Evolutionary conservation across 2,888 invertebrate genomes (phyloP).

Genomic region (Euproctis similis): DNA sequence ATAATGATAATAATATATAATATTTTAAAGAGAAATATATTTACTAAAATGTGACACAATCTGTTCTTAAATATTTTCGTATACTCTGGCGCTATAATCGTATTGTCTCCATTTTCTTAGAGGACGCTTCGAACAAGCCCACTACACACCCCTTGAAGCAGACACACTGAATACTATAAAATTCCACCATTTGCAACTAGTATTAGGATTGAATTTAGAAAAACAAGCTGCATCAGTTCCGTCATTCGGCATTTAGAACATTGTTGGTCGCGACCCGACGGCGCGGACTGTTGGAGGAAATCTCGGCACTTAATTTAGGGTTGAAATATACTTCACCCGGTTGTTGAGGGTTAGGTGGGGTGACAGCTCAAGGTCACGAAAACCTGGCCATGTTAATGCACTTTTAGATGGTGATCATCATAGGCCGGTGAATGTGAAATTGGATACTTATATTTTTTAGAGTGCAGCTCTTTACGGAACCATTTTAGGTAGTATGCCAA

Average conservation of each 20-base stretch:
- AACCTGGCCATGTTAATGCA: conserved; percentile 20
- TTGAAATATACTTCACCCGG: conserved; percentile 54
- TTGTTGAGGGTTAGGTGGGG: conserved; percentile 24
- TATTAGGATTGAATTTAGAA: conserved; percentile 11
- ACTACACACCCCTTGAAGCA: conserved; percentile 49
- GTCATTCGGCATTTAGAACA: conserved; percentile 17
- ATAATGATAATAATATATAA: too few species aligned
- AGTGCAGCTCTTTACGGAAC: too few species aligned
- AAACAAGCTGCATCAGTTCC: conserved; percentile 7
- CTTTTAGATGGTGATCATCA: not conserved
- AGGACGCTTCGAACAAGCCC: conserved; percentile 60
- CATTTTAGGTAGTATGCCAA: too few species aligned
- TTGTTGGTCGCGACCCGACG: conserved; percentile 45
- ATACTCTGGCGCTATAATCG: conserved; percentile 57
- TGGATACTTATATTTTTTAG: too few species aligned
- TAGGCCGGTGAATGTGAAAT: not conserved
- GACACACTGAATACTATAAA: conserved; percentile 8
- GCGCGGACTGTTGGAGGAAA: conserved; percentile 50
- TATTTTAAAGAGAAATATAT: too few species aligned
- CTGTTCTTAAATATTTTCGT: conserved; percentile 24
- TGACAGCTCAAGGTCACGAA: conserved; percentile 47
- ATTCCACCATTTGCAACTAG: conserved; percentile 7
- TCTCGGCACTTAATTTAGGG: conserved; percentile 56
- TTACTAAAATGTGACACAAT: not conserved
- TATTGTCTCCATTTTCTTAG: conserved; percentile 69